A percentile compares a stretch with the other conserved stretches of the same genome.
Conservation (phyloP, 2,888 invertebrate genomes). For the Oligia fasciuncula region DNA sequence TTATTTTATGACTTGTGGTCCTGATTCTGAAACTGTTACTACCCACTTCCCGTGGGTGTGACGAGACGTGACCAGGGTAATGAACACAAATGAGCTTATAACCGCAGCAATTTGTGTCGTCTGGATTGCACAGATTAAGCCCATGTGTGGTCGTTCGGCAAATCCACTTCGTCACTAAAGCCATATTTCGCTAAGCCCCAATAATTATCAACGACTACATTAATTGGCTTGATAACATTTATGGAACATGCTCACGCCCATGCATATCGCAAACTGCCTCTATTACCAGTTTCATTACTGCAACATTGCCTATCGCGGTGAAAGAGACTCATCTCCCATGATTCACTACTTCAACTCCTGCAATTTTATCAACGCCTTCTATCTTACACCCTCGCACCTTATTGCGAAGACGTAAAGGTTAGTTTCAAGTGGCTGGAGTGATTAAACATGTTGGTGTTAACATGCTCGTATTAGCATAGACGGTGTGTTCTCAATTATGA, state of each 20-base stretch:
- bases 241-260: constrained; percentile 49
- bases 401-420: constrained; percentile 22
- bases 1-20: not conserved
- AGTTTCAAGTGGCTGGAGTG: constrained; percentile 25
- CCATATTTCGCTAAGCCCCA: constrained; percentile 40
- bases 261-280: constrained; percentile 41
- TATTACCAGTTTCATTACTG: constrained; percentile 60
- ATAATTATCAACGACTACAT: constrained; percentile 44
- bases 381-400: constrained; percentile 1
- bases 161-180: constrained; percentile 18
- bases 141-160: constrained; percentile 21
- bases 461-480: constrained; percentile 76
- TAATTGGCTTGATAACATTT: constrained; percentile 50
- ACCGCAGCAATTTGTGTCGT: constrained; percentile 25
- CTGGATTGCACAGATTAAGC: constrained; percentile 5
- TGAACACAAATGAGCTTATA: constrained; percentile 32
- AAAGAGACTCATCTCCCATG: constrained; percentile 63
- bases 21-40: not conserved
- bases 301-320: constrained; percentile 59
- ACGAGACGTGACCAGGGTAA: not conserved
- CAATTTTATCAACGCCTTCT: constrained; percentile 27
- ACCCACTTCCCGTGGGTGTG: not conserved
- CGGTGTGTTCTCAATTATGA: constrained; percentile 79
- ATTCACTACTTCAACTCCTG: constrained; percentile 51
- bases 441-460: constrained; percentile 62